Evolutionary conservation across 2,797 vertebrate species (phyloP).

Genomic region (Centropyge bicolor): DNA sequence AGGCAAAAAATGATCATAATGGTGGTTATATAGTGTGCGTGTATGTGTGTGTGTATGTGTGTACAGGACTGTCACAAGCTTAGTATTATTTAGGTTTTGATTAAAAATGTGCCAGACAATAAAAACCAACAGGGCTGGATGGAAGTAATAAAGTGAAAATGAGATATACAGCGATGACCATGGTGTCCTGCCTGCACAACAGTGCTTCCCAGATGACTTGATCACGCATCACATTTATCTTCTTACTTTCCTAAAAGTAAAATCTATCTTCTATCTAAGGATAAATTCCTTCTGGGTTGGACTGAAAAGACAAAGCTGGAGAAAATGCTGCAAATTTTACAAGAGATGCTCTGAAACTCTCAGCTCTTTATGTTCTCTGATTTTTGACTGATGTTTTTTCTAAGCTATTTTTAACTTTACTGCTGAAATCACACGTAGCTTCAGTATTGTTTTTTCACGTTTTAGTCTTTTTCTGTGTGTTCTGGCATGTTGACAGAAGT

Average conservation of each 20-base stretch:
- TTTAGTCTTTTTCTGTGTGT: conserved; percentile 13
- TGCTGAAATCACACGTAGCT: background rate
- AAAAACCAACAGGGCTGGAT: conserved; percentile 39
- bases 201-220: background rate
- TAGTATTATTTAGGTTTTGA: conserved; percentile 61
- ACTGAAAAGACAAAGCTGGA: background rate
- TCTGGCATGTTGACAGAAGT: conserved; percentile 3
- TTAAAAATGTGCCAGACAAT: conserved; percentile 58
- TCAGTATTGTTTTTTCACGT: background rate
- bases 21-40: conserved; percentile 2
- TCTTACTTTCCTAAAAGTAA: background rate
- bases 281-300: background rate
- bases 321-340: background rate
- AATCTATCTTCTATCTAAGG: background rate
- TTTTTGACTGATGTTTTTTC: conserved; percentile 8
- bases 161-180: conserved; percentile 33
- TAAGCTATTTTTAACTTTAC: conserved; percentile 10
- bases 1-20: conserved; percentile 24
- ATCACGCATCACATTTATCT: conserved; percentile 32
- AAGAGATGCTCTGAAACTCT: background rate
- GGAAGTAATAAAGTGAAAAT: conserved; percentile 44
- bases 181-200: background rate
- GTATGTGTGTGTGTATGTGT: background rate
- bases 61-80: conserved; percentile 13
- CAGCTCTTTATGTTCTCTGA: background rate